These are phyloP conservation scores for Choreutis nemorana DNA, from an alignment of 2,888 invertebrate genomes.

Conservation along the genomic window DNA sequence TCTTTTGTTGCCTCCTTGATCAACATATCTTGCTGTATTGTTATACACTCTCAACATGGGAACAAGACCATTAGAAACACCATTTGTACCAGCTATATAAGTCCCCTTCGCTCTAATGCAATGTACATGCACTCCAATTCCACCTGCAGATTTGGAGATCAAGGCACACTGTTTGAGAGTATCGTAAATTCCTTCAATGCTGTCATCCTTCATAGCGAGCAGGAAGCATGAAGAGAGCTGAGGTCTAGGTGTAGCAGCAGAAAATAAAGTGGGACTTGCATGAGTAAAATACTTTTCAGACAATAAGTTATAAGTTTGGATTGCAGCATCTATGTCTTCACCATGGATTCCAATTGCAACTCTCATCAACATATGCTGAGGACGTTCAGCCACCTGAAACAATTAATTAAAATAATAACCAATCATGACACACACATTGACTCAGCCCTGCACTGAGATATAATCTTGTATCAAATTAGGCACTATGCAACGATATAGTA, in stretches of 20 bases:
- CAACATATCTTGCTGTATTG: slow-evolving; percentile 95
- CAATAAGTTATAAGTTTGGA: slow-evolving; percentile 94
- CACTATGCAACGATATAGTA: no score
- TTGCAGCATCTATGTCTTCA: slow-evolving; percentile 89
- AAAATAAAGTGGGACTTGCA: slow-evolving; percentile 96
- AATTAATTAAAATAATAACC: no score
- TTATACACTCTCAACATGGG: slow-evolving; percentile 97
- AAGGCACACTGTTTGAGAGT: slow-evolving; percentile 92
- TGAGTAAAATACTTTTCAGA: slow-evolving; percentile 98
- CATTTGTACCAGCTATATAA: slow-evolving; percentile 93
- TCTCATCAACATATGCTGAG: slow-evolving; percentile 99
- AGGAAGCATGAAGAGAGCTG: slow-evolving; percentile 97
- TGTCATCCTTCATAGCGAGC: slow-evolving; percentile 93
- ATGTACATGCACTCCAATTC: slow-evolving; percentile 96
- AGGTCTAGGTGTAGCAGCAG: slow-evolving; percentile 90
- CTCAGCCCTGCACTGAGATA: no score
- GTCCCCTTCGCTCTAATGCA: slow-evolving; percentile 93
- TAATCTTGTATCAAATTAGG: no score
- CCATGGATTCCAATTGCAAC: slow-evolving; percentile 97
- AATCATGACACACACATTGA: no score
- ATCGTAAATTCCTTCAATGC: slow-evolving; percentile 94
- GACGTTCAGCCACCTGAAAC: slow-evolving; percentile 84
- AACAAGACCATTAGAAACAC: slow-evolving; percentile 92
- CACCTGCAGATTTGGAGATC: slow-evolving; percentile 97
- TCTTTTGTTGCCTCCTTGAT: slow-evolving; percentile 97